These are phyloP conservation scores for Drosophila varians DNA, from an alignment of 1,140 invertebrate genomes.

Conservation along the genomic window DNA sequence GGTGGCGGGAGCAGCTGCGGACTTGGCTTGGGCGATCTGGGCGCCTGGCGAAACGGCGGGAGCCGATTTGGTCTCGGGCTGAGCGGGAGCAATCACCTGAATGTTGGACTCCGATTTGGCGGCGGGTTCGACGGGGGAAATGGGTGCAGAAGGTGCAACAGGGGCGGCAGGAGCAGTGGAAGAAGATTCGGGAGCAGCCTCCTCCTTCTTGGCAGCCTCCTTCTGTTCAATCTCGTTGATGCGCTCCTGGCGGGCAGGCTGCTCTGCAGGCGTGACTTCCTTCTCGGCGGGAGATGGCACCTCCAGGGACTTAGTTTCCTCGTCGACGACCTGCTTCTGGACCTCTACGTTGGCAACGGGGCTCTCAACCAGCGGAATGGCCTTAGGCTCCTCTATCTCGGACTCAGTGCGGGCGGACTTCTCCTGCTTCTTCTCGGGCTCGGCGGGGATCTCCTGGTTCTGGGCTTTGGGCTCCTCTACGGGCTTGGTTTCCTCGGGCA, in stretches of 20 bases:
- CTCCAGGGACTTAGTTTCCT: constrained; percentile 47
- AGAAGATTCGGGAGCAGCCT: constrained; percentile 11
- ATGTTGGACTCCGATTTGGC: constrained; percentile 40
- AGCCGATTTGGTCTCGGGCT: constrained; percentile 36
- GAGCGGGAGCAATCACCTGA: constrained; percentile 39
- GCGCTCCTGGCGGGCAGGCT: constrained; percentile 61
- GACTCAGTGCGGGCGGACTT: constrained; percentile 56
- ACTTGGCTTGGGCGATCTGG: constrained; percentile 44
- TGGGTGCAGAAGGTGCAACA: constrained; percentile 5
- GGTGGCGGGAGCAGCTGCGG: constrained; percentile 5
- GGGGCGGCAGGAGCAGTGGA: constrained; percentile 9
- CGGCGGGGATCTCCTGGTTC: constrained; percentile 32
- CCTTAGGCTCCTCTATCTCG: constrained; percentile 51
- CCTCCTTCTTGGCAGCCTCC: constrained; percentile 25
- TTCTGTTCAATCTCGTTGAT: constrained; percentile 58
- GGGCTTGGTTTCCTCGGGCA: constrained; percentile 29
- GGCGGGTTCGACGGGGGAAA: not conserved
- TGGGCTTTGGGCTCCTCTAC: constrained; percentile 1
- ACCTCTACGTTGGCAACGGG: constrained; percentile 45
- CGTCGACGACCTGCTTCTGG: constrained; percentile 57
- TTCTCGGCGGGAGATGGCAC: constrained; percentile 19
- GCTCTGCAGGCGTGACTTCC: constrained; percentile 12
- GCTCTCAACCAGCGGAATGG: constrained; percentile 46
- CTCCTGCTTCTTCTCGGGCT: constrained; percentile 49
- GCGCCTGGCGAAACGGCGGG: constrained; percentile 22